Conservation (phyloP, 2,113 vertebrate species). For the Thalassarche chlororhynchos region DNA sequence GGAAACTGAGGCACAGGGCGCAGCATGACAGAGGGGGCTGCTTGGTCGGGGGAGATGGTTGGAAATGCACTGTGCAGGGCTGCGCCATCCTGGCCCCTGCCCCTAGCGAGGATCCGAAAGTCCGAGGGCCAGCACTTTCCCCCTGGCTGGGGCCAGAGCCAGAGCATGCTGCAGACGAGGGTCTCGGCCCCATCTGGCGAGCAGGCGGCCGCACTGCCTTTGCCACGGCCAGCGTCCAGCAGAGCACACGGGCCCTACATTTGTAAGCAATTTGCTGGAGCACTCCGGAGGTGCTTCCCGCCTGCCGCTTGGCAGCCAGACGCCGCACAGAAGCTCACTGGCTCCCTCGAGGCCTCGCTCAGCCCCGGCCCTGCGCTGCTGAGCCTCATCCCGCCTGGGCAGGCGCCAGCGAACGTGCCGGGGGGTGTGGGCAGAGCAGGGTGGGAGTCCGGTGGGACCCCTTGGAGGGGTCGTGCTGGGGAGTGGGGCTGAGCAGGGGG, state of each 20-base stretch:
- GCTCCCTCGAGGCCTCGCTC: slow-evolving; percentile 17
- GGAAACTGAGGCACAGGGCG: neutral
- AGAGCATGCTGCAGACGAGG: accelerated
- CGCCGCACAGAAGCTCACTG: slow-evolving; percentile 2
- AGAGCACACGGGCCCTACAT: neutral
- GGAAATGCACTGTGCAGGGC: accelerated
- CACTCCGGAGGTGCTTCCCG: slow-evolving; percentile 12
- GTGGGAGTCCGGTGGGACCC: neutral
- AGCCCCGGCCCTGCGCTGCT: neutral
- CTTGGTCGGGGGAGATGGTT: neutral
- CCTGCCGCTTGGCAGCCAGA: slow-evolving; percentile 27
- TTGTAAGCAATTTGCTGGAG: neutral
- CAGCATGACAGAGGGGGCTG: neutral
- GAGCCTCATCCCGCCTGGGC: neutral
- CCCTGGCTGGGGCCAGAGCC: accelerated
- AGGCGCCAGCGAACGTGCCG: accelerated
- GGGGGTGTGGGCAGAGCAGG: neutral
- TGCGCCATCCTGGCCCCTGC: accelerated
- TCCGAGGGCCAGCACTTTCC: neutral
- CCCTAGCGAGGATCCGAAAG: accelerated
- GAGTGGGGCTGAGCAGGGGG: neutral
- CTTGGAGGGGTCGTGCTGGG: neutral
- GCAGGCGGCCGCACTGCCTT: neutral
- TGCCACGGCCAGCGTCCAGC: neutral
- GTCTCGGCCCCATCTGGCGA: accelerated